phyloP scores from a whole-genome alignment of 2,888 invertebrate genomes.

The Torymus aiolomorphi region DNA sequence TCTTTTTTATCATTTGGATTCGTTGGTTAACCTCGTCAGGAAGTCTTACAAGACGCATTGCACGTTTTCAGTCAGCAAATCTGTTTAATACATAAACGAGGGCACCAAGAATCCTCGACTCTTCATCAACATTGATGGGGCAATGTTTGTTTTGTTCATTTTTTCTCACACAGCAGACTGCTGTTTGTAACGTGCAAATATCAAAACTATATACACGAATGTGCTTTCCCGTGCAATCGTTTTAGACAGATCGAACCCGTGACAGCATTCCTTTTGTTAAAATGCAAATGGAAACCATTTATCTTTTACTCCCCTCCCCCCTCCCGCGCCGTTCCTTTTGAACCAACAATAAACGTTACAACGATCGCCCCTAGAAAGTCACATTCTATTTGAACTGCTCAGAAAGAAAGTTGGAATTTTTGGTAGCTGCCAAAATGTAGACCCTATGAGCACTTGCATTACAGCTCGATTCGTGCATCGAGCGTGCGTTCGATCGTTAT shows the following conservation, averaged over 20 bases:
- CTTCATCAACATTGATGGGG: conserved; percentile 28
- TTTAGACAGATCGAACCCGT: conserved; percentile 26
- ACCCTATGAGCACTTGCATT: conserved; percentile 45
- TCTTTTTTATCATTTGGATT: conserved; percentile 58
- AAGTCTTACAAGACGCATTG: conserved; percentile 65
- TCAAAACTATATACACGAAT: conserved; percentile 71
- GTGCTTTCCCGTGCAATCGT: conserved; percentile 58
- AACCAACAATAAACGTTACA: conserved; percentile 51
- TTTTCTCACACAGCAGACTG: conserved; percentile 26
- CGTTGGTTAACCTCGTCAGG: conserved; percentile 63
- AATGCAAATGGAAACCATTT: conserved; percentile 50
- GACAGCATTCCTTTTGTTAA: conserved; percentile 41
- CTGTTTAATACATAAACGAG: conserved; percentile 60
- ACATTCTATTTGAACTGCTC: conserved; percentile 48
- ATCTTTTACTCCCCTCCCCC: no score
- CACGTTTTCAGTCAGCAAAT: conserved; percentile 63
- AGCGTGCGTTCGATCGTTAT: conserved; percentile 31
- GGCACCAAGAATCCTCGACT: conserved; percentile 55
- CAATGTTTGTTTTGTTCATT: conserved; percentile 30
- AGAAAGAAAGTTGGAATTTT: conserved; percentile 52
- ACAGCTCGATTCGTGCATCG: conserved; percentile 43
- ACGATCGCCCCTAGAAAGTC: conserved; percentile 42
- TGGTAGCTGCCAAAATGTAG: conserved; percentile 49
- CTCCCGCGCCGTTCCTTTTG: not conserved
- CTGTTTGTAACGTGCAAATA: conserved; percentile 50